Evolutionary conservation across 2,113 vertebrate genomes (phyloP).

Genomic region (rabbit (Oryctolagus cuniculus)): mOryCun1.1 NC_091433.1:139853501-139854000

Average conservation of each 20-base stretch:
- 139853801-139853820: background rate
- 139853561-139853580: background rate
- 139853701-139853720: background rate
- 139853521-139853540: slow-evolving; percentile 29
- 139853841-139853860: background rate
- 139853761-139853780: background rate
- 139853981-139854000: slow-evolving; percentile 8
- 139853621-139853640: background rate
- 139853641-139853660: background rate
- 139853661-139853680: background rate
- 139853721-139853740: background rate
- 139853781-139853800: background rate
- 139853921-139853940: background rate
- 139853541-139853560: background rate
- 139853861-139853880: background rate
- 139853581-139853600: background rate
- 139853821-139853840: slow-evolving; percentile 19
- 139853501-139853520: slow-evolving; percentile 7
- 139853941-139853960: background rate
- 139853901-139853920: background rate
- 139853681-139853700: slow-evolving; percentile 4
- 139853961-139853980: background rate
- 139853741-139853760: background rate
- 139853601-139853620: background rate
- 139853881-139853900: no score